phyloP scores from a whole-genome alignment of 1,140 invertebrate species.

The Lineus longissimus region DNA sequence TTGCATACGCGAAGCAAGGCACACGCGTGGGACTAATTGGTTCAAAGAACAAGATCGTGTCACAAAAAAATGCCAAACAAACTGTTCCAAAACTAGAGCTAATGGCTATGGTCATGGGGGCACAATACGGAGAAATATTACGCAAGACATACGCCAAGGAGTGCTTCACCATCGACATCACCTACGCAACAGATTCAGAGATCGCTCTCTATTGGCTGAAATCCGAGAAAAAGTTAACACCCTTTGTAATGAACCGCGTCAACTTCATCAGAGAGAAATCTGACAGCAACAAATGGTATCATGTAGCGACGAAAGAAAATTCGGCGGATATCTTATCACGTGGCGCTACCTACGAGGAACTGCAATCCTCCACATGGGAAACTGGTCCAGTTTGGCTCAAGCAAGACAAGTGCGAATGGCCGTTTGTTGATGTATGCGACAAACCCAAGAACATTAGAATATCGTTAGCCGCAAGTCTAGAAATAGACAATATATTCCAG shows the following conservation, averaged over 20 bases:
- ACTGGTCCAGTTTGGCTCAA: background rate
- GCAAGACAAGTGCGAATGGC: background rate
- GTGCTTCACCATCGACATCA: background rate
- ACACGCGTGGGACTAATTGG: background rate
- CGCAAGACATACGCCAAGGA: background rate
- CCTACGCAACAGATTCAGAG: background rate
- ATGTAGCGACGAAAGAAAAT: background rate
- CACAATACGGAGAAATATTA: background rate
- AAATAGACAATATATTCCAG: background rate
- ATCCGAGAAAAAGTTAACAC: background rate
- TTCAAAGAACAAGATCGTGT: constrained; percentile 5
- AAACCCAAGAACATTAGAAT: background rate
- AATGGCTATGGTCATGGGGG: background rate
- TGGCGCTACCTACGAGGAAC: background rate
- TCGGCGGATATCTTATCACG: background rate
- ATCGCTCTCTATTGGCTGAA: background rate
- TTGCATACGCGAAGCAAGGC: background rate
- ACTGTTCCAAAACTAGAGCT: constrained; percentile 1
- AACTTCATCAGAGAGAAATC: background rate
- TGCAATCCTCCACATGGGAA: background rate
- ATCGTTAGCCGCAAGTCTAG: background rate
- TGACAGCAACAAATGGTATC: background rate
- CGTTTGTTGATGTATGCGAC: background rate
- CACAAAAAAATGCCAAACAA: background rate
- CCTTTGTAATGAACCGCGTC: background rate